Conservation (phyloP, 2,888 invertebrate genomes). For the Drosophila acutilabella region DNA sequence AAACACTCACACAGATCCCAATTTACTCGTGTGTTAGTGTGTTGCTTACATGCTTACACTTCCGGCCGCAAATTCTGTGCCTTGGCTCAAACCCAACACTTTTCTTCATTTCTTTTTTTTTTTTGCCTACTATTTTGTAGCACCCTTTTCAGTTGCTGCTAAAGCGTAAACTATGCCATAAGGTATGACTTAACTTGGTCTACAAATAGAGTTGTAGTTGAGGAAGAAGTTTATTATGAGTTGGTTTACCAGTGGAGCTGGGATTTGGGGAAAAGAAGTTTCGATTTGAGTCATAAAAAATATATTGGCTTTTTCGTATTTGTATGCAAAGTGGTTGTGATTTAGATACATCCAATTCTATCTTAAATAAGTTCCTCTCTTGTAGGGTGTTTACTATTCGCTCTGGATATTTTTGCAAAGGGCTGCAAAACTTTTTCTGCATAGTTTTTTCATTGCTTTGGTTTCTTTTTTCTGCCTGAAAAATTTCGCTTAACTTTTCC, state of each 20-base stretch:
- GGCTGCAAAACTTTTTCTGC: slow-evolving; percentile 2
- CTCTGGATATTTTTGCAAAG: slow-evolving; percentile 3
- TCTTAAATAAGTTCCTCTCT: not conserved
- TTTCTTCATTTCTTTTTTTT: slow-evolving; percentile 25
- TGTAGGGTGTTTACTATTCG: slow-evolving; percentile 25
- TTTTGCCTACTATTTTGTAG: slow-evolving; percentile 9
- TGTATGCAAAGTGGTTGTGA: no score
- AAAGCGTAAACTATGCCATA: slow-evolving; percentile 20
- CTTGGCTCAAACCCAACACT: slow-evolving; percentile 49
- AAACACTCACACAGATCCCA: not conserved
- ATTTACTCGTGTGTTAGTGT: slow-evolving; percentile 9
- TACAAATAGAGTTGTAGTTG: not conserved
- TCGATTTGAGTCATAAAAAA: no score
- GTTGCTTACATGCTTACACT: slow-evolving; percentile 49
- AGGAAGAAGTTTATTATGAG: not conserved
- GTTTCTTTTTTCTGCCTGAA: slow-evolving; percentile 21
- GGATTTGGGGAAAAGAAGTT: no score
- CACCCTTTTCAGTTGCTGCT: slow-evolving; percentile 6
- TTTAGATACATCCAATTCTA: not conserved
- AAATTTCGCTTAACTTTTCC: slow-evolving; percentile 62
- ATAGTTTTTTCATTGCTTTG: slow-evolving; percentile 15
- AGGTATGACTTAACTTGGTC: not conserved
- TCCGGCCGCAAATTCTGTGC: slow-evolving; percentile 59
- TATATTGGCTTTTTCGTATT: no score
- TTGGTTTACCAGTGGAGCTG: no score